A percentile compares a stretch with the other conserved stretches of the same genome.
phyloP scores from a whole-genome alignment of 2,888 invertebrate genomes.

The Yponomeuta evonymella region DNA sequence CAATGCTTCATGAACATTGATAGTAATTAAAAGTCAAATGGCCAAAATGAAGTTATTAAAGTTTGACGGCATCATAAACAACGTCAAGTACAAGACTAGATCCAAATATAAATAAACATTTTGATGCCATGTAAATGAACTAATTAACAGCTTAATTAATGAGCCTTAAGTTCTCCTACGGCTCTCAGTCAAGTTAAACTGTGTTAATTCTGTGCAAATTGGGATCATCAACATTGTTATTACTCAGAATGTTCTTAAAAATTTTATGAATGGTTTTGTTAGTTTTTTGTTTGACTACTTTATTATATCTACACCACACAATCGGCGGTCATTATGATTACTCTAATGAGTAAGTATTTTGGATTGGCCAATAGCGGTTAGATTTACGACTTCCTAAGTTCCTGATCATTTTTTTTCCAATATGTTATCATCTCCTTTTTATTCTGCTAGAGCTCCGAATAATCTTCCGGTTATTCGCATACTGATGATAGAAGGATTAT shows the following conservation, averaged over 20 bases:
- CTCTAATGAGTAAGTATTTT: neutral
- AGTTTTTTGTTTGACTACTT: neutral
- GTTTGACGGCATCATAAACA: neutral
- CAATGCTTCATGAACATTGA: neutral
- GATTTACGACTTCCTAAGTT: neutral
- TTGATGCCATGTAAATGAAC: constrained; percentile 3
- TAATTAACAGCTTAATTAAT: constrained; percentile 6
- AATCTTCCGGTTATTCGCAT: no score
- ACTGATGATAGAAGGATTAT: no score
- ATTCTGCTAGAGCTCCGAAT: no score
- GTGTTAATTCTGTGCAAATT: neutral
- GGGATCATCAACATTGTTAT: neutral
- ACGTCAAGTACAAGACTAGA: neutral
- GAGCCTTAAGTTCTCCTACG: neutral
- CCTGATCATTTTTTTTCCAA: neutral
- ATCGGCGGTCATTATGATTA: neutral
- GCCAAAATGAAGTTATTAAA: neutral
- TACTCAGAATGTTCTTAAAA: neutral
- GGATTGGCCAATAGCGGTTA: neutral
- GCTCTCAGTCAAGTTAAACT: neutral
- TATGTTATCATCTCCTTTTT: neutral
- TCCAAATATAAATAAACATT: neutral
- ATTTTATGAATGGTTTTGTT: neutral
- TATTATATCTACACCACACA: neutral
- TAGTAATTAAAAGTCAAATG: neutral